Conservation (phyloP, 2,113 vertebrate genomes). For the Salvelinus alpinus region DNA sequence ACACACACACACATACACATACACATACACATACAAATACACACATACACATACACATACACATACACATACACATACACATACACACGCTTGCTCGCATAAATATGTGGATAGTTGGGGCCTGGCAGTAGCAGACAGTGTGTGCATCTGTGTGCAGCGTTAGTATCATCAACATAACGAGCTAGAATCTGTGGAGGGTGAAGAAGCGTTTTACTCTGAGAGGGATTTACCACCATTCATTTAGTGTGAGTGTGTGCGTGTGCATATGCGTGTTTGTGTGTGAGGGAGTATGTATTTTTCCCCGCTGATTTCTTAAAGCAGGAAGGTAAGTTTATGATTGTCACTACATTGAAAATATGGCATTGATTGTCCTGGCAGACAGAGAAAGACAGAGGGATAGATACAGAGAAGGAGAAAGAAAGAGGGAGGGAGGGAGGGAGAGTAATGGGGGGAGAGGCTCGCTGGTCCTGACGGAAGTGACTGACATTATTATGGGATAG, state of each 20-base stretch:
- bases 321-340: neutral
- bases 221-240: constrained; percentile 69
- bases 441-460: constrained; percentile 8
- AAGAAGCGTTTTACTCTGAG: constrained; percentile 79
- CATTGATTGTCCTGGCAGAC: too few relatives aligned
- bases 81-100: neutral
- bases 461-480: constrained; percentile 51
- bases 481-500: constrained; percentile 68
- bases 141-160: constrained; percentile 64
- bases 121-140: constrained; percentile 49
- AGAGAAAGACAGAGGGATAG: neutral
- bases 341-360: too few relatives aligned
- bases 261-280: neutral
- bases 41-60: neutral
- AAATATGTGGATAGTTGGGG: constrained; percentile 8
- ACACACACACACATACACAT: too few relatives aligned
- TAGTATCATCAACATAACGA: constrained; percentile 74
- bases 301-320: neutral
- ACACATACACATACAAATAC: too few relatives aligned
- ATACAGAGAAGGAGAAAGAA: neutral
- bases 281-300: neutral
- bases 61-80: neutral
- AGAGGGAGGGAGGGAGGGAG: constrained; percentile 9
- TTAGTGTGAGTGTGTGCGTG: constrained; percentile 42
- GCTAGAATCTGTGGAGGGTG: constrained; percentile 75